Conservation (phyloP, 2,797 vertebrate species). For the Botia almorhae region DNA sequence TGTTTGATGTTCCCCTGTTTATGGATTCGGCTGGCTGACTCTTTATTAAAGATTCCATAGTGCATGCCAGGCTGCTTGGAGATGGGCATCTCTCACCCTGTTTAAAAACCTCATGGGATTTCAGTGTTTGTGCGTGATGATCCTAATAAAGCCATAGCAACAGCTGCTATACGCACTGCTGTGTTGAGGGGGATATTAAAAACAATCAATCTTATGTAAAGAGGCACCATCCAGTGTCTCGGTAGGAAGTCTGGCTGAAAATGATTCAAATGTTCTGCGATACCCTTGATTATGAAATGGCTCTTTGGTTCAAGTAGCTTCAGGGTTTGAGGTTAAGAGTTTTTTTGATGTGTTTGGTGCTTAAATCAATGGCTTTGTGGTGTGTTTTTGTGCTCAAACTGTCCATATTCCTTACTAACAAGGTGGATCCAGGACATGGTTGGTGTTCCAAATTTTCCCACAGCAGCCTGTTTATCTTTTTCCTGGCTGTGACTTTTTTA, state of each 20-base stretch:
- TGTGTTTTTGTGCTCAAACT: not conserved
- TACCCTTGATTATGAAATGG: conserved; percentile 25
- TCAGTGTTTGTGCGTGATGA: conserved; percentile 60
- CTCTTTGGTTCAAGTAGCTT: conserved; percentile 19
- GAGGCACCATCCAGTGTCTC: conserved; percentile 20
- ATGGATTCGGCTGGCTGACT: conserved; percentile 62
- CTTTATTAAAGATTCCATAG: conserved; percentile 76
- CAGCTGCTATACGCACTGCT: conserved; percentile 20
- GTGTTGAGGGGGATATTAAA: conserved; percentile 32
- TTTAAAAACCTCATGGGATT: conserved; percentile 70
- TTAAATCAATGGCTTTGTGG: not conserved
- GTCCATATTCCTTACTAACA: not conserved
- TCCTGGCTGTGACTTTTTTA: conserved; percentile 6
- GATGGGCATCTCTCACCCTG: conserved; percentile 61
- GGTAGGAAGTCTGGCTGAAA: conserved; percentile 19
- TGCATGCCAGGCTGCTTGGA: conserved; percentile 67
- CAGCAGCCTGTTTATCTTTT: not conserved
- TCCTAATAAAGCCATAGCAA: conserved; percentile 73
- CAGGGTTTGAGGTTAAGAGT: not conserved
- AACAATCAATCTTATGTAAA: not conserved
- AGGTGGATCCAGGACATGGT: conserved; percentile 6
- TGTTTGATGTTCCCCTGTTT: conserved; percentile 69
- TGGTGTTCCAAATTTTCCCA: not conserved
- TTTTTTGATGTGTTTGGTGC: not conserved
- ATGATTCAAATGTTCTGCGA: not conserved